These are phyloP conservation scores for Oreochromis tanganicae DNA, from an alignment of 2,113 vertebrate species.

Conservation along the genomic window DNA sequence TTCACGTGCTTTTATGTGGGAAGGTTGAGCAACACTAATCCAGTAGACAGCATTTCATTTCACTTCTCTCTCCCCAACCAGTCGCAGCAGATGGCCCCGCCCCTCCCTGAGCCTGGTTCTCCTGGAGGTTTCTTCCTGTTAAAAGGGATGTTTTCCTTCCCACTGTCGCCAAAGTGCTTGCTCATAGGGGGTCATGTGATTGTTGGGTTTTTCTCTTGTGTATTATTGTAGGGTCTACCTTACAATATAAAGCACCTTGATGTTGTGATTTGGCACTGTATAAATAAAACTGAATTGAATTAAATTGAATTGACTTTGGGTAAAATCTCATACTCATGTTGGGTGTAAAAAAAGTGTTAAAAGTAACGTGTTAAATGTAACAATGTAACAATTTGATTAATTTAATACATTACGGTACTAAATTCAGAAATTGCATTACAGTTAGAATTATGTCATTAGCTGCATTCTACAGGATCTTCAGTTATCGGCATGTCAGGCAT, in stretches of 20 bases:
- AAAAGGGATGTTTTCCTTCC: background rate
- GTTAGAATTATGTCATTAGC: background rate
- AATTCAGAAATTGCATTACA: background rate
- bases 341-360: background rate
- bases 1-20: background rate
- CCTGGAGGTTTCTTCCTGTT: background rate
- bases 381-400: background rate
- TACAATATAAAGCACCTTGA: background rate
- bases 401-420: background rate
- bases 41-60: background rate
- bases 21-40: background rate
- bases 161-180: background rate
- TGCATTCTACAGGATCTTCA: background rate
- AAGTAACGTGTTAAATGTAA: background rate
- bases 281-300: background rate
- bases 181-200: fast-evolving
- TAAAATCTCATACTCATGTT: background rate
- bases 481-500: fast-evolving
- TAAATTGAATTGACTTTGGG: background rate
- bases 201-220: background rate
- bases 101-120: background rate
- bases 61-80: fast-evolving
- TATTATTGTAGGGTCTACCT: background rate
- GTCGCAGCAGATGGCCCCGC: background rate
- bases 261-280: background rate